Evolutionary conservation across 1,140 invertebrate genomes (phyloP).

Genomic region (Plectrocnemia conspersa): DNA sequence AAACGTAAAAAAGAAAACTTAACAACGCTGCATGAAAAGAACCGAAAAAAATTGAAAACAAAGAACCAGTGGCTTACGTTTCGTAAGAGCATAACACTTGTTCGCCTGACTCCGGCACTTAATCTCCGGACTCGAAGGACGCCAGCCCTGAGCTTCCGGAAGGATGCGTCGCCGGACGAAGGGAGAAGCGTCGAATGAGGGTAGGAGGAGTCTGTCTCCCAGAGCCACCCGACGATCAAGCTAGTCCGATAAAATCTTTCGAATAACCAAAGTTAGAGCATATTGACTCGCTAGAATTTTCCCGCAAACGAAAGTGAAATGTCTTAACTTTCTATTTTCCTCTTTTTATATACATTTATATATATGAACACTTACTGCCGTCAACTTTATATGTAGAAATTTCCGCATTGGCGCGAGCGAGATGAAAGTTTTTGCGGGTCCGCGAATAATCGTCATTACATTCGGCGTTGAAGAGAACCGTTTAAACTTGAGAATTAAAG

Average conservation of each 20-base stretch:
- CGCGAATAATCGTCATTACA: too few species aligned
- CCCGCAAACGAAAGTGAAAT: background rate
- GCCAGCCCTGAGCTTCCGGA: background rate
- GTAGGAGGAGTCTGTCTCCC: background rate
- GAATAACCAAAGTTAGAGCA: conserved; percentile 6
- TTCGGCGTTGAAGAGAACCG: too few species aligned
- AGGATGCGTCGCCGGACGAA: background rate
- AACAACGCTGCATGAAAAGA: background rate
- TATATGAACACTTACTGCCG: too few species aligned
- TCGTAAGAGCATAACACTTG: conserved; percentile 9
- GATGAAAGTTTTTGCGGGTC: too few species aligned
- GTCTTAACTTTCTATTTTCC: too few species aligned
- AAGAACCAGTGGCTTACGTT: background rate
- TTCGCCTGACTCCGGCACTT: conserved; percentile 2
- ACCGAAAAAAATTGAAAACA: background rate
- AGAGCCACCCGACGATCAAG: background rate
- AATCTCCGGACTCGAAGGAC: conserved; percentile 1
- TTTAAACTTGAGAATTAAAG: too few species aligned
- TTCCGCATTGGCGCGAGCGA: too few species aligned
- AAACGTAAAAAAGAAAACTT: background rate
- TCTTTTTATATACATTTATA: too few species aligned
- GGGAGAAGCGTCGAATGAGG: background rate
- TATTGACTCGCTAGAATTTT: conserved; percentile 4
- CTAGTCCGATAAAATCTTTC: conserved; percentile 4
- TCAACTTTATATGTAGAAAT: too few species aligned